Conservation (phyloP, 2,113 vertebrate species). For the Carettochelys insculpta region DNA sequence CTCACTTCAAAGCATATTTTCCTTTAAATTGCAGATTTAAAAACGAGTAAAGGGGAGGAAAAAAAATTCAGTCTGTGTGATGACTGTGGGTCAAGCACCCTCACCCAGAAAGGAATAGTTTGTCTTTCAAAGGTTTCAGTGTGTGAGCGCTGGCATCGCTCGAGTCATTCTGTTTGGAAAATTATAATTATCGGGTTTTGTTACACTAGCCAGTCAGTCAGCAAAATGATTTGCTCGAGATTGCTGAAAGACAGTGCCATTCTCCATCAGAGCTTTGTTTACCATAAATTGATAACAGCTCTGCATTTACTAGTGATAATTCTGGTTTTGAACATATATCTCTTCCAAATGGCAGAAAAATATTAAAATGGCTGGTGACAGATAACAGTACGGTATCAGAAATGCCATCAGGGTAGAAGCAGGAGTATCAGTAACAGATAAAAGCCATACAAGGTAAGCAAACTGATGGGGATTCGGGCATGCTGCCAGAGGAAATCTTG, state of each 20-base stretch:
- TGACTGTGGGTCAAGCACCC: not conserved
- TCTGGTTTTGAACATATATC: not conserved
- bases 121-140: not conserved
- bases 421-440: conserved; percentile 9
- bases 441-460: conserved; percentile 35
- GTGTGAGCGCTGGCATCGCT: not conserved
- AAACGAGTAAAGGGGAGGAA: conserved; percentile 3
- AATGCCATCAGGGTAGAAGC: conserved; percentile 7
- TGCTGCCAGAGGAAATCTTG: conserved; percentile 44
- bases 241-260: no score
- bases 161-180: not conserved
- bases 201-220: conserved; percentile 3
- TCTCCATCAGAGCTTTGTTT: conserved; percentile 53
- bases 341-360: not conserved
- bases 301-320: conserved; percentile 23
- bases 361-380: not conserved
- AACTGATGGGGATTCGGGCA: conserved; percentile 40
- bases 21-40: conserved; percentile 6
- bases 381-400: conserved; percentile 25
- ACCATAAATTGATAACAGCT: not conserved
- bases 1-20: conserved; percentile 11
- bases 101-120: fast-evolving
- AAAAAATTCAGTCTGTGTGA: not conserved
- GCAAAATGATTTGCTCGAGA: not conserved
- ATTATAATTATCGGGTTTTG: conserved; percentile 1